phyloP scores from a whole-genome alignment of 2,888 invertebrate species.

The Cephus pulcher region DNA sequence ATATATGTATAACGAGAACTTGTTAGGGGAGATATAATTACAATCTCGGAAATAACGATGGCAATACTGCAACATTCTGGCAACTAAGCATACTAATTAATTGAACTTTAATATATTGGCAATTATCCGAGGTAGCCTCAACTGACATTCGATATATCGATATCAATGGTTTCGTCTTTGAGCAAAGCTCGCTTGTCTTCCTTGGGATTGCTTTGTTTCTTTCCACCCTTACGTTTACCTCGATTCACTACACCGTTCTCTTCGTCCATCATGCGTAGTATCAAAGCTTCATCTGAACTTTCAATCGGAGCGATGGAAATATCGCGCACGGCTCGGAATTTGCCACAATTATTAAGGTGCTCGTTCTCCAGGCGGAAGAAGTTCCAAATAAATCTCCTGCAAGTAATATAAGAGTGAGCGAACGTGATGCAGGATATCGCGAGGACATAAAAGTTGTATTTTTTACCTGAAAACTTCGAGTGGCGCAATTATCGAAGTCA shows the following conservation, averaged over 20 bases:
- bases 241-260: conserved; percentile 87
- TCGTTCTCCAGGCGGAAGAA: conserved; percentile 99
- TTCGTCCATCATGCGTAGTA: conserved; percentile 96
- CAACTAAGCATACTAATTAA: not conserved
- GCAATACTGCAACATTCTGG: not conserved
- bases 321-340: conserved; percentile 97
- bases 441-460: conserved; percentile 11
- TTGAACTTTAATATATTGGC: not conserved
- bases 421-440: not conserved
- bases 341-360: conserved; percentile 98
- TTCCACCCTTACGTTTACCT: conserved; percentile 67
- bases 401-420: conserved; percentile 25
- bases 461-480: conserved; percentile 88
- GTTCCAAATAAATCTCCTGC: conserved; percentile 97
- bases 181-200: conserved; percentile 68
- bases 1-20: not conserved
- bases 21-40: not conserved
- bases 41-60: not conserved
- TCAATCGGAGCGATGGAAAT: conserved; percentile 95
- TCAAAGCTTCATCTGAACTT: conserved; percentile 90
- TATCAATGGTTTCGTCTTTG: conserved; percentile 63
- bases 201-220: conserved; percentile 58
- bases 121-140: conserved; percentile 36
- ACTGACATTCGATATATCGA: conserved; percentile 62
- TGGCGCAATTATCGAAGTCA: conserved; percentile 86